Conservation (phyloP, 2,888 invertebrate species). For the Elysia crispata region DNA sequence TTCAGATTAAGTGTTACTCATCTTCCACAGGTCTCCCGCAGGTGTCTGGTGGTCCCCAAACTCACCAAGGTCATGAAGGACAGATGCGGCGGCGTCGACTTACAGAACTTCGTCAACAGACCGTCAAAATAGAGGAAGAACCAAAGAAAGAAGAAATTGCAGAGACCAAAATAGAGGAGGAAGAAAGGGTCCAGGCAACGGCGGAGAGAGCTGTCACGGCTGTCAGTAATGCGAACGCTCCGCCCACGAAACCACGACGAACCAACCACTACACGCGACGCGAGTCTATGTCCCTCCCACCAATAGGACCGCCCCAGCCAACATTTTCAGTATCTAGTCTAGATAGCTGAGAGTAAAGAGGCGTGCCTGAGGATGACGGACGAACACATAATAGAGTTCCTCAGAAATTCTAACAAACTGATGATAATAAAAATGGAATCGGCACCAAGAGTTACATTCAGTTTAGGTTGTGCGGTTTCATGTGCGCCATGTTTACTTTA, state of each 20-base stretch:
- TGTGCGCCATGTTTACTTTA: too few species aligned
- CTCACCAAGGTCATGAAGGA: slow-evolving; percentile 52
- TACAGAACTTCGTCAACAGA: slow-evolving; percentile 55
- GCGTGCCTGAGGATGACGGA: too few species aligned
- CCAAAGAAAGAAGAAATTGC: background rate
- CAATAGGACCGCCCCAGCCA: slow-evolving; percentile 32
- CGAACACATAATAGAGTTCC: too few species aligned
- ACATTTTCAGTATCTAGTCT: slow-evolving; percentile 15
- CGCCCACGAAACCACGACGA: background rate
- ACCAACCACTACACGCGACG: background rate
- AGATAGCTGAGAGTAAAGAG: background rate
- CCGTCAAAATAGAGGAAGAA: slow-evolving; percentile 34
- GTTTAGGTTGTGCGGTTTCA: too few species aligned
- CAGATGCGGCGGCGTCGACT: slow-evolving; percentile 58
- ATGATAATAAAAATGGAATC: too few species aligned
- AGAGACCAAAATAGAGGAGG: background rate
- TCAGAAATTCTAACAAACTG: too few species aligned
- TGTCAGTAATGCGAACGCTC: background rate
- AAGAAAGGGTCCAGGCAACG: background rate
- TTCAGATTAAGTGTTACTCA: too few species aligned
- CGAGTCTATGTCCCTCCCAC: slow-evolving; percentile 33
- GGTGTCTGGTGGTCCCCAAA: slow-evolving; percentile 30
- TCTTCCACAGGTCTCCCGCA: slow-evolving; percentile 11
- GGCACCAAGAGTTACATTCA: too few species aligned
- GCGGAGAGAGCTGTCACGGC: slow-evolving; percentile 22